Conservation (phyloP, 2,888 invertebrate species). For the Spilarctia lutea region DNA sequence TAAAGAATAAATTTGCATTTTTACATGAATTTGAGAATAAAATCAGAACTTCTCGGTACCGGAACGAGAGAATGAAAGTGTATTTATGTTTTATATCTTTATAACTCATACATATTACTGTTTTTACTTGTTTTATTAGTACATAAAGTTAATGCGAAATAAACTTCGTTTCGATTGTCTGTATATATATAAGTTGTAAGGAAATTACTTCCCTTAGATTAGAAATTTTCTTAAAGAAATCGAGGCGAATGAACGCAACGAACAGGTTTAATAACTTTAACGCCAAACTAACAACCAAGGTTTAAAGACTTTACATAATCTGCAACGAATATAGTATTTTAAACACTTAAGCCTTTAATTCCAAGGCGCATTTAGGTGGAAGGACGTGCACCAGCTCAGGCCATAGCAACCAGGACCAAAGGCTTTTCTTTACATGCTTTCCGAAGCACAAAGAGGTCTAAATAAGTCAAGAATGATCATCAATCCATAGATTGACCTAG, state of each 20-base stretch:
- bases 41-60: neutral
- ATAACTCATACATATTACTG: neutral
- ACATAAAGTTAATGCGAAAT: neutral
- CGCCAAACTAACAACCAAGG: neutral
- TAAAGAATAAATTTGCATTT: slow-evolving; percentile 3
- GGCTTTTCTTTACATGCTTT: no score
- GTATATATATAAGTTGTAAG: neutral
- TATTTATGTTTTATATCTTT: slow-evolving; percentile 8
- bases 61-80: slow-evolving; percentile 19
- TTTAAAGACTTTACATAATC: neutral
- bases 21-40: neutral
- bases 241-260: neutral
- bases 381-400: no score
- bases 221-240: neutral
- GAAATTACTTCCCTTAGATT: neutral
- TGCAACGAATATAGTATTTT: neutral
- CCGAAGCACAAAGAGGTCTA: no score
- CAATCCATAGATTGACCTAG: no score
- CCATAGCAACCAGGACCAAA: no score
- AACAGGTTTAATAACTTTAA: neutral
- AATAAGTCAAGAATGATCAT: no score
- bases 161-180: neutral
- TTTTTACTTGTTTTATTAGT: neutral
- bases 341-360: no score
- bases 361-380: no score